Evolutionary conservation across 2,888 invertebrate genomes (phyloP), one percentile per base, ranked within the genome.

Genomic region (Drosophila formosana): DNA sequence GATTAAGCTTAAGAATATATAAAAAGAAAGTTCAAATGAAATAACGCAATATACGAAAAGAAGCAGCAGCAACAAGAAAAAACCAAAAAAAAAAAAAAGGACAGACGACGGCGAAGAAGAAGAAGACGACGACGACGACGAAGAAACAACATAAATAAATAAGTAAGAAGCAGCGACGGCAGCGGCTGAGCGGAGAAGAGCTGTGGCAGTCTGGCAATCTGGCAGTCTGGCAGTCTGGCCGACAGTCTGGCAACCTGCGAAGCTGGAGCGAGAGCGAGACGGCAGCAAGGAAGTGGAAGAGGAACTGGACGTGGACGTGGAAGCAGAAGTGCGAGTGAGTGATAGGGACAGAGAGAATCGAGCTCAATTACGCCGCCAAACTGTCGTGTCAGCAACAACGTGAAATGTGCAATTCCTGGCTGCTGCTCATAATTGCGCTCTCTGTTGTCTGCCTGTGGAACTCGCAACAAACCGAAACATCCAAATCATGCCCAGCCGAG

Each of bases 401-500:
- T 92, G 92, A 92, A 92, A 92, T 92, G 92, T 91, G 90, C 92
- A 92, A 91, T 90, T 91, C 91, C 91, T 92, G 91, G 92, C 90
- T 91, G 82, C 89, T 91, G 78, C 89, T 91, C 89, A 91, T 92
- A 90, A 91, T 91, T 91, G 90, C 90, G 89, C 91, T 92, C 89
- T 91, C 91, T 89, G 91, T 92, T 91, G 92, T 91, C 91, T 92
- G 92, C 91, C 91, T 91, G 89, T 92, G 92, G 92, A 92, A 92
- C 88, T 90, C 90, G 83, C 91, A 91, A 89, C 90, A 90, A 89
- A 89, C 91, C 88, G 90, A 92, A 90, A 90, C 92, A 93, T 89
- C 93, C 87, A 95, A 95, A 80, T 94, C 94, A 82, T 97, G 97
- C 91, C 96, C 96, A 72, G 93, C 94, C 85, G 96, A 96, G 93